These are phyloP conservation scores for Heterodera carotae DNA, from an alignment of 1,140 invertebrate genomes.

Conservation along the genomic window DNA sequence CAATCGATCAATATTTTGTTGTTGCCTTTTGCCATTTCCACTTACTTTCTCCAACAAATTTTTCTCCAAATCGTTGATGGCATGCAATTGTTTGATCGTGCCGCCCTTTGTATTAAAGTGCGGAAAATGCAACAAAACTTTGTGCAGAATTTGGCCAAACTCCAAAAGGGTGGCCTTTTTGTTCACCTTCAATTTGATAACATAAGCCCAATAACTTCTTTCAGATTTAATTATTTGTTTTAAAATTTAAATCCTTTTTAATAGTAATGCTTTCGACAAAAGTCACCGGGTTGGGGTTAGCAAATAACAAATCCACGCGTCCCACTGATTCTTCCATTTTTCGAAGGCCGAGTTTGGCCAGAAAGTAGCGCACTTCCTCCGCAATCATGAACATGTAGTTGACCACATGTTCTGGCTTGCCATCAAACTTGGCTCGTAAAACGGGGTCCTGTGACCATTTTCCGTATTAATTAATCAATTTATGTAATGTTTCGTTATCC, in stretches of 20 bases:
- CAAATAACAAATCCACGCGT: constrained; percentile 80
- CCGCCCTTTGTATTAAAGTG: constrained; percentile 88
- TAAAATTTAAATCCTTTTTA: neutral
- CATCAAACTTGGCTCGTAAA: constrained; percentile 91
- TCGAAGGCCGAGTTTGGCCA: constrained; percentile 86
- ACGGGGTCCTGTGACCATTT: constrained; percentile 79
- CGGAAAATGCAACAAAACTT: constrained; percentile 83
- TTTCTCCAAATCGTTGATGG: constrained; percentile 51
- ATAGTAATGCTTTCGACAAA: neutral
- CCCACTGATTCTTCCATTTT: constrained; percentile 91
- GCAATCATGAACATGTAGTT: constrained; percentile 97
- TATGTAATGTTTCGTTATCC: neutral
- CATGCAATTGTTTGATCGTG: constrained; percentile 74
- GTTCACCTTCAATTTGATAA: constrained; percentile 62
- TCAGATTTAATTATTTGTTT: too few relatives aligned
- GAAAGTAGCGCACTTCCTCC: constrained; percentile 71
- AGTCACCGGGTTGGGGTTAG: constrained; percentile 70
- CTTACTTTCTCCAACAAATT: constrained; percentile 36
- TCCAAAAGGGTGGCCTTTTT: constrained; percentile 83
- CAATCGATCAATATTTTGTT: constrained; percentile 11
- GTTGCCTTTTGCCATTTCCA: neutral
- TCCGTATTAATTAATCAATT: too few relatives aligned
- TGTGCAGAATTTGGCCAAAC: constrained; percentile 79
- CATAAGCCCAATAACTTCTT: too few relatives aligned
- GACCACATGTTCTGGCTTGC: constrained; percentile 93